phyloP scores from a whole-genome alignment of 2,113 vertebrate species.

The Tinamus guttatus region DNA sequence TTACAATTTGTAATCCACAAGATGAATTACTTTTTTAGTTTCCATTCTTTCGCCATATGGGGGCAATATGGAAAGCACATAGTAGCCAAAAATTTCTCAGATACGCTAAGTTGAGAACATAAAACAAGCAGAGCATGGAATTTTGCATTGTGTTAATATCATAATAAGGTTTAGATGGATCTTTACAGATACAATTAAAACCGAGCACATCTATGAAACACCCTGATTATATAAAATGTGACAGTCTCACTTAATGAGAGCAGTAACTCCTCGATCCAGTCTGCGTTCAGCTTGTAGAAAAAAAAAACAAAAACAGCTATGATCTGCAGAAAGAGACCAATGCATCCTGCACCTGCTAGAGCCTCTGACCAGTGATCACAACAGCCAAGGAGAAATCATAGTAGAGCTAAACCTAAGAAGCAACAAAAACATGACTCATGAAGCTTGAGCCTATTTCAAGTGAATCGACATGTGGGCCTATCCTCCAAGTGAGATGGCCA shows the following conservation, averaged over 20 bases:
- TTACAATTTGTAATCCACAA: not conserved
- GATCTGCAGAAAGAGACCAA: rapidly evolving
- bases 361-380: not conserved
- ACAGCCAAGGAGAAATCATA: not conserved
- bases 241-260: not conserved
- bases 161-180: not conserved
- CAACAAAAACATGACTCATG: not conserved
- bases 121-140: not conserved
- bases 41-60: not conserved
- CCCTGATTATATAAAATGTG: not conserved
- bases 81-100: not conserved
- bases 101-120: not conserved
- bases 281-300: not conserved
- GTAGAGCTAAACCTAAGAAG: not conserved
- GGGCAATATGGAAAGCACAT: not conserved
- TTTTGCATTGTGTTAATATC: not conserved
- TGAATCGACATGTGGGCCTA: not conserved
- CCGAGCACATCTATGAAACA: not conserved
- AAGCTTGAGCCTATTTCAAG: not conserved
- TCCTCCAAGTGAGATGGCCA: not conserved
- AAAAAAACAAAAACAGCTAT: not conserved
- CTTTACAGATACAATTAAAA: not conserved
- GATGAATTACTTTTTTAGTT: not conserved
- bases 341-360: not conserved
- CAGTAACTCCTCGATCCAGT: not conserved